Base-by-base conservation (phyloP, 2,888 invertebrate genomes). In the Ectemnius lituratus region DNA sequence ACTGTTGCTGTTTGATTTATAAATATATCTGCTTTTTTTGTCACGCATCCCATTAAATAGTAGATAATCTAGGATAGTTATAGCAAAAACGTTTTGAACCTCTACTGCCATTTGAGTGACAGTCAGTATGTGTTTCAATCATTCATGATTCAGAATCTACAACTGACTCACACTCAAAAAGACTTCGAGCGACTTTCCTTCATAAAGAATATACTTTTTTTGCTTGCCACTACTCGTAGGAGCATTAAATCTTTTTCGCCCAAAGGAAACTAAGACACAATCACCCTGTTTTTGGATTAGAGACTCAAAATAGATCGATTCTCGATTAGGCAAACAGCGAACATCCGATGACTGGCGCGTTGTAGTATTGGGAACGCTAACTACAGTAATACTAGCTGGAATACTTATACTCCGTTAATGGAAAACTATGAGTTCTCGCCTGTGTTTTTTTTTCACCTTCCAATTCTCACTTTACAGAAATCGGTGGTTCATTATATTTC, bases 301-400 rank as follows among this genome's bases (percentile, higher is more conserved):
- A 69, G 69, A 61, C 27, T 49, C 56, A 67, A 45, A 45, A 60
- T 62, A 11, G 37, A 8, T 6, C 8, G 37, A 37, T 37, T 37
- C 37, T 37, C 37, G 37, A 2, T 37, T 37, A 37, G 11, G 37
- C 37, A 37, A 66, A 47, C 49, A 64, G 70, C 63, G 63, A 75
- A 71, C 16, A 11, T 27, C 28, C n/a, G 47, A 70, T 57, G 64
- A 77, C 75, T 73, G 76, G 70, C 68, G 77, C 66, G 23, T 76
- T 76, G 77, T 64, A 23, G 75, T 75, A 67, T 78, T 72, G 70
- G 66, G 61, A 64, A 74, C 45, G 59, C 70, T 81, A 74, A 52
- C 67, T 59, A 70, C 67, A 75, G 61, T 78, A 80, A 81, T 80
- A 80, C 78, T 84, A 82, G 59, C 65, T 27, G 52, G 65, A 78